Evolutionary conservation across 2,888 invertebrate species (phyloP).

Genomic region (Schrankia costaestrigalis): DNA sequence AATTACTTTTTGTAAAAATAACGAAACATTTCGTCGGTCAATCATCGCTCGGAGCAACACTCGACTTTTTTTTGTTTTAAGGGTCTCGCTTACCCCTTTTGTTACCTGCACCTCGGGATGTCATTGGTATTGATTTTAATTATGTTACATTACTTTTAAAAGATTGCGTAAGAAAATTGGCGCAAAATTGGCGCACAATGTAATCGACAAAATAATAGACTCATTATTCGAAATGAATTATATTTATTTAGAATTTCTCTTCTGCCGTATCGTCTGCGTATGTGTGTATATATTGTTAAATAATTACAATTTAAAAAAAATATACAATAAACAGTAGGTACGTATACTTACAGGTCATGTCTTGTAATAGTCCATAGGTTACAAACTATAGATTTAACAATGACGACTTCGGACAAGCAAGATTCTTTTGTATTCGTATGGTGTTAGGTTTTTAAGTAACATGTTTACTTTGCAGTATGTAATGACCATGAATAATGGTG

Average conservation of each 20-base stretch:
- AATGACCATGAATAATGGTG: slow-evolving; percentile 1
- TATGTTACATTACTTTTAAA: slow-evolving; percentile 37
- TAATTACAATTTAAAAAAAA: slow-evolving; percentile 10
- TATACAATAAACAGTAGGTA: slow-evolving; percentile 20
- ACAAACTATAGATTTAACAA: slow-evolving; percentile 16
- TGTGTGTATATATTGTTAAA: slow-evolving; percentile 2
- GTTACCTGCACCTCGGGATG: slow-evolving; percentile 60
- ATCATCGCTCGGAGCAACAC: slow-evolving; percentile 63
- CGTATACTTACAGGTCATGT: slow-evolving; percentile 14
- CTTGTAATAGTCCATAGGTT: slow-evolving; percentile 15
- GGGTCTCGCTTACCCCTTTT: slow-evolving; percentile 58
- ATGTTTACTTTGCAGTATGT: not conserved
- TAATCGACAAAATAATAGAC: too few species aligned
- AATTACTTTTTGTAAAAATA: slow-evolving; percentile 75
- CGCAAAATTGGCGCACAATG: too few species aligned
- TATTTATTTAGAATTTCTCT: too few species aligned
- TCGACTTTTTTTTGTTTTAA: slow-evolving; percentile 59
- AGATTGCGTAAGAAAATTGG: slow-evolving; percentile 37
- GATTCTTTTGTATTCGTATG: slow-evolving; percentile 4
- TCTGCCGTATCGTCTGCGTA: slow-evolving; percentile 4
- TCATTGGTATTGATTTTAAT: slow-evolving; percentile 42
- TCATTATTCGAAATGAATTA: too few species aligned
- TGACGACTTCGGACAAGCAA: slow-evolving; percentile 8
- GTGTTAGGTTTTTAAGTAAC: too few species aligned
- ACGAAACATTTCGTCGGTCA: slow-evolving; percentile 51